phyloP scores from a whole-genome alignment of 2,888 invertebrate genomes.

The Acleris sparsana region DNA sequence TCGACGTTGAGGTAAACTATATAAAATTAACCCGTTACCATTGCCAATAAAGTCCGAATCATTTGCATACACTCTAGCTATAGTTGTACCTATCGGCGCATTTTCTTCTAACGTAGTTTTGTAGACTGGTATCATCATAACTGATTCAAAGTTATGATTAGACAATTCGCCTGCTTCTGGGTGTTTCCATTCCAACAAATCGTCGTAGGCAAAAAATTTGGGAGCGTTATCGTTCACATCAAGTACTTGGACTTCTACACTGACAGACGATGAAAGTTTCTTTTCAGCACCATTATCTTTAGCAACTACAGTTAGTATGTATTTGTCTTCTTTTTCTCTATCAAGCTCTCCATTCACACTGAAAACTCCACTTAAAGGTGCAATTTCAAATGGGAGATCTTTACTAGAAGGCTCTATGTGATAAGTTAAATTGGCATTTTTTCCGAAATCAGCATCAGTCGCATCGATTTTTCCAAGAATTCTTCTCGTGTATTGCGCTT shows the following conservation, averaged over 20 bases:
- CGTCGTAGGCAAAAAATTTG: slow-evolving; percentile 90
- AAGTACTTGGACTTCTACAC: slow-evolving; percentile 91
- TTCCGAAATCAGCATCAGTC: slow-evolving; percentile 90
- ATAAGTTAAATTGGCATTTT: slow-evolving; percentile 91
- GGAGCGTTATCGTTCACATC: slow-evolving; percentile 94
- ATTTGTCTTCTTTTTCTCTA: slow-evolving; percentile 88
- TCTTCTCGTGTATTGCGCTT: slow-evolving; percentile 88
- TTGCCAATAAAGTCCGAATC: slow-evolving; percentile 93
- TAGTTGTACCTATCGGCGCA: slow-evolving; percentile 88
- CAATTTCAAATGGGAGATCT: slow-evolving; percentile 87
- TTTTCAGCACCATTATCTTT: slow-evolving; percentile 87
- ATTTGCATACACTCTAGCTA: slow-evolving; percentile 90
- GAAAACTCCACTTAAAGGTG: slow-evolving; percentile 86
- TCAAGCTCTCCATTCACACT: slow-evolving; percentile 90
- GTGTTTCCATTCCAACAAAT: slow-evolving; percentile 78
- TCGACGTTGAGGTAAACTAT: slow-evolving; percentile 87
- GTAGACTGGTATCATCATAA: slow-evolving; percentile 87
- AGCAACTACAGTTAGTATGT: slow-evolving; percentile 88
- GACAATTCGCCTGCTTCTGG: slow-evolving; percentile 73
- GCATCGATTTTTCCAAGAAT: slow-evolving; percentile 91
- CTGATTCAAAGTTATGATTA: slow-evolving; percentile 81
- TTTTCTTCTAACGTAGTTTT: slow-evolving; percentile 90
- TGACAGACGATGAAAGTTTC: slow-evolving; percentile 87
- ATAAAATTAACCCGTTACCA: slow-evolving; percentile 93
- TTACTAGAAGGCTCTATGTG: slow-evolving; percentile 78